phyloP scores from a whole-genome alignment of 2,113 vertebrate genomes.

The Bos indicus region DNA sequence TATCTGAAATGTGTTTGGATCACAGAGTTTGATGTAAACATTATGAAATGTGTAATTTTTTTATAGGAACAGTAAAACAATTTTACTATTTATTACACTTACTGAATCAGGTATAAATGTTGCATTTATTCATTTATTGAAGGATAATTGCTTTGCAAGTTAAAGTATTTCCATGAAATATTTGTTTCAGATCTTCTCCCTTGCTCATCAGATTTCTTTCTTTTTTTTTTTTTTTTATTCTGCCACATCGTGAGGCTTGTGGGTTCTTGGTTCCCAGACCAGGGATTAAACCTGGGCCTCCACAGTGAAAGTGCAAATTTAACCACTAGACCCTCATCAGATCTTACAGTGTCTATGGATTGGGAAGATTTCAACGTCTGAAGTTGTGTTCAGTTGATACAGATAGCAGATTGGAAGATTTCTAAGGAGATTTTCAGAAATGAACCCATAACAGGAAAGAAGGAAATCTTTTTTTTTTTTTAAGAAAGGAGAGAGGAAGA shows the following conservation, averaged over 20 bases:
- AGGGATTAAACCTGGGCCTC: neutral
- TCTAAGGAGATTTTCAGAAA: constrained; percentile 37
- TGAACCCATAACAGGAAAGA: neutral
- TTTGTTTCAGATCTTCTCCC: neutral
- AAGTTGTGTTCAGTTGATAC: neutral
- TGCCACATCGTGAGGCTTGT: neutral
- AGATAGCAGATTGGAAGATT: neutral
- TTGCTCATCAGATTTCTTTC: neutral
- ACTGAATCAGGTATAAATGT: constrained; percentile 1
- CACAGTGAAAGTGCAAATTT: neutral
- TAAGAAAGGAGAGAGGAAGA: neutral
- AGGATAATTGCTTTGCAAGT: neutral
- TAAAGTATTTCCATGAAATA: constrained; percentile 15
- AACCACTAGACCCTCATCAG: neutral
- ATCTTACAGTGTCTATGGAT: neutral
- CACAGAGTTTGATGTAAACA: neutral
- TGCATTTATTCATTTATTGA: neutral
- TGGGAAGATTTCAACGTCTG: neutral
- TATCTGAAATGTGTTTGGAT: neutral
- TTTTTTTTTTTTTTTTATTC: too few species aligned
- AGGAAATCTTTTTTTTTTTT: neutral
- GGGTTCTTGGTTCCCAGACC: neutral
- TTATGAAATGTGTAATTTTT: neutral
- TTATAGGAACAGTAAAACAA: neutral
- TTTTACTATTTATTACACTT: neutral